These are phyloP conservation scores for Alitta virens DNA, from an alignment of 2,888 invertebrate genomes.

Conservation along the genomic window DNA sequence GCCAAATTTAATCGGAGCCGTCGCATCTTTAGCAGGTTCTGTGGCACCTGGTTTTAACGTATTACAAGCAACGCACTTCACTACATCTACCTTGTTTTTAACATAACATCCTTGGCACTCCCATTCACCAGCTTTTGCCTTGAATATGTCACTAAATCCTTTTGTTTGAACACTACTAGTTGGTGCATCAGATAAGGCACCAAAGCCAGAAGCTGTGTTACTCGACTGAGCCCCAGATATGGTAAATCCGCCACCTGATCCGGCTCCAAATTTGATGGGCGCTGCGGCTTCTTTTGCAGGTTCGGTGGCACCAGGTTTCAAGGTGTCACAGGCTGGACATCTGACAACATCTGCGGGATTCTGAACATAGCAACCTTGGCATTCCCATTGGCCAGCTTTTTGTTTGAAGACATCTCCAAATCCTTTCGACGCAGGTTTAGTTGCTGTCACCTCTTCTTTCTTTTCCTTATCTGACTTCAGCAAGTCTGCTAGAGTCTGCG, in stretches of 20 bases:
- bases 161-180: not conserved
- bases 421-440: too few species aligned
- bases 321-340: conserved; percentile 48
- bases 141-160: conserved; percentile 53
- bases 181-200: not conserved
- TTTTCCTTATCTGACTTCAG: too few species aligned
- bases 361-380: conserved; percentile 65
- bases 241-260: not conserved
- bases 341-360: conserved; percentile 57
- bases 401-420: conserved; percentile 59
- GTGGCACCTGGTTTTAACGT: conserved; percentile 43
- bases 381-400: conserved; percentile 66
- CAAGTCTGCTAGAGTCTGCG: too few species aligned
- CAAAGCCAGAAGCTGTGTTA: not conserved
- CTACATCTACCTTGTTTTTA: conserved; percentile 58
- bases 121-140: conserved; percentile 65
- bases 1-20: too few species aligned
- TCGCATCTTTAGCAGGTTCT: not conserved
- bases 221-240: not conserved
- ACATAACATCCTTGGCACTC: conserved; percentile 68
- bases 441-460: too few species aligned
- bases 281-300: too few species aligned
- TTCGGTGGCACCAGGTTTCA: conserved; percentile 39
- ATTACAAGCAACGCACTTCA: conserved; percentile 47
- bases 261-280: too few species aligned